Evolutionary conservation across 2,888 invertebrate genomes (phyloP), one percentile per base, ranked within the genome.

Genomic region (Dastarcus helophoroides): DNA sequence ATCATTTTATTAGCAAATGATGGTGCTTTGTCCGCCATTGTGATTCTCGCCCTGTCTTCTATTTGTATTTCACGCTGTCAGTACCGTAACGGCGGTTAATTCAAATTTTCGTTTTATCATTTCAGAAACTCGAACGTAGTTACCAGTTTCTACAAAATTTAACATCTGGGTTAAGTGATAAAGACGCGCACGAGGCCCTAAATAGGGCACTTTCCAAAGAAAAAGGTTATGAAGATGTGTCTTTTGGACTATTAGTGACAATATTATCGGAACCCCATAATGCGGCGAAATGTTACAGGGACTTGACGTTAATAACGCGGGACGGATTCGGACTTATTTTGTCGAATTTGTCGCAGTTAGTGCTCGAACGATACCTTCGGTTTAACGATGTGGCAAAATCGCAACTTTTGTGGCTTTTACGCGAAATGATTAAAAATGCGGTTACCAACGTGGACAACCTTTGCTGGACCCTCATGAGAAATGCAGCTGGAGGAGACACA

Each of bases 401-500:
- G 49, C 88, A 95, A 67, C 61, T 93, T 32, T 60, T 94, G 45
- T 95, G 94, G 94, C 64, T 95, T 31, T 64, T 90, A 29, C 78
- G 84, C 44, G 93, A 94, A 67, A 76, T 94, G 73, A 88, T 95
- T 47, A 81, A 84, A 53, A 89, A 85, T 62, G 80, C 81, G 46
- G 85, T 93, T 25, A 73, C 73, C 35, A 84, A 81, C 53, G 81
- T 89, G 32, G 94, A 95, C 59, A 82, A 75, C 59, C 74, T 93
- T 22, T 85, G 90, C 58, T 85, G 88, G 79, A 86, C 84, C 60
- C 67, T 94, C 39, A 73, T 95, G 71, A 71, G 94, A 39, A 90
- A 94, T 60, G 89, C 93, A 22, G 89, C 93, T 33, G 94, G 94
- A 35, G 95, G 95, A 38, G 95, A 95, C 63, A 74, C 85, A 19